Conservation (phyloP, 2,113 vertebrate genomes). For the Pipra filicauda region DNA sequence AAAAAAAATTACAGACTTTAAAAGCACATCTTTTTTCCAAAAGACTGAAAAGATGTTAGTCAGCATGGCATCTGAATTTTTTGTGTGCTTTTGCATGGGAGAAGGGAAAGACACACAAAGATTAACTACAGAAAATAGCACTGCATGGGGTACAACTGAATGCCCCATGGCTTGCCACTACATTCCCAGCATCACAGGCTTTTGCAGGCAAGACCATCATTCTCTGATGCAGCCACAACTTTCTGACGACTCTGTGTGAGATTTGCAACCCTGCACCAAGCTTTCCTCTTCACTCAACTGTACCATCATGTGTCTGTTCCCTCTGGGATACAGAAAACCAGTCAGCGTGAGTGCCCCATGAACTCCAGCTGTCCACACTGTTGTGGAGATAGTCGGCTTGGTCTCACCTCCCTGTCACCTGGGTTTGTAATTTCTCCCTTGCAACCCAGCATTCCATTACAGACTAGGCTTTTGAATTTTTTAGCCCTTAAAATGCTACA, state of each 20-base stretch:
- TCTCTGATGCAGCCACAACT: not conserved
- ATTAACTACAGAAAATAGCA: slow-evolving; percentile 9
- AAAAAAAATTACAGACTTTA: not conserved
- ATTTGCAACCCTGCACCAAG: not conserved
- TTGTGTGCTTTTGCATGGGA: not conserved
- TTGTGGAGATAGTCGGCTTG: not conserved
- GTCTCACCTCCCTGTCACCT: not conserved
- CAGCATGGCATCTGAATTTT: slow-evolving; percentile 5
- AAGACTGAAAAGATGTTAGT: not conserved
- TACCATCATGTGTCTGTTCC: not conserved
- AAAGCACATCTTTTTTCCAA: not conserved
- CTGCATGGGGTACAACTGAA: not conserved
- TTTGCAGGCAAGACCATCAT: not conserved
- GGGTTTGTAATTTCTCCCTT: not conserved
- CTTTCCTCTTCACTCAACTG: not conserved
- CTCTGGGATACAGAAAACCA: not conserved
- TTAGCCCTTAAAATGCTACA: not conserved
- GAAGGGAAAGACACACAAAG: slow-evolving; percentile 8
- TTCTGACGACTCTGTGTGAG: not conserved
- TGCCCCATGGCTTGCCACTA: not conserved
- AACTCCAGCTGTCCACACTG: not conserved
- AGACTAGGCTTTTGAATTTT: not conserved
- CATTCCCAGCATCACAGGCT: not conserved
- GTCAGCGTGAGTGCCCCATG: not conserved
- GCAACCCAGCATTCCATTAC: not conserved